Conservation (phyloP, 2,113 vertebrate species). For the Chitala chitala region DNA sequence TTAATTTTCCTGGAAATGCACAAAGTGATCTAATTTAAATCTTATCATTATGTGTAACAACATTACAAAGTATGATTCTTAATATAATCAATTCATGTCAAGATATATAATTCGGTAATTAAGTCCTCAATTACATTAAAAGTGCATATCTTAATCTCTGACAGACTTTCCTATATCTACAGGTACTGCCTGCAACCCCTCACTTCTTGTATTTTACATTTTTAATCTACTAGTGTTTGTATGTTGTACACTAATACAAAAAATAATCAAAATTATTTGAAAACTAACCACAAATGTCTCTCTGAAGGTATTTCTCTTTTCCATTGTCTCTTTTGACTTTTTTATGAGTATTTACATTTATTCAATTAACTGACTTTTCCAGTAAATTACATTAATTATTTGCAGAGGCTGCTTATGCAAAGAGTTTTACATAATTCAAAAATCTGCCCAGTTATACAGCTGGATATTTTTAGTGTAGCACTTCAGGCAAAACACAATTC, state of each 20-base stretch:
- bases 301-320: neutral
- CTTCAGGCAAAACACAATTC: conserved; percentile 6
- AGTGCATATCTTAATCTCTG: neutral
- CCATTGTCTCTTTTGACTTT: neutral
- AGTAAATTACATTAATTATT: neutral
- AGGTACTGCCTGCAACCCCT: neutral
- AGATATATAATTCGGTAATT: neutral
- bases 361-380: neutral
- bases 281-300: neutral
- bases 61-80: neutral
- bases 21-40: neutral
- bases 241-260: neutral
- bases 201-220: too few relatives aligned
- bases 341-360: neutral
- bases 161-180: neutral
- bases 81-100: neutral
- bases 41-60: neutral
- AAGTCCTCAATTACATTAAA: neutral
- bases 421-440: neutral
- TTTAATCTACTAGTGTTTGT: neutral
- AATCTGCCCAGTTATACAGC: neutral
- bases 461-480: conserved; percentile 15
- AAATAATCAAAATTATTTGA: neutral
- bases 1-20: neutral
- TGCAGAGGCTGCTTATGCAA: neutral